Percentiles rank a stretch among this genome's conserved stretches.
phyloP scores from a whole-genome alignment of 2,888 invertebrate species.

The Chrysopilus asiliformis region DNA sequence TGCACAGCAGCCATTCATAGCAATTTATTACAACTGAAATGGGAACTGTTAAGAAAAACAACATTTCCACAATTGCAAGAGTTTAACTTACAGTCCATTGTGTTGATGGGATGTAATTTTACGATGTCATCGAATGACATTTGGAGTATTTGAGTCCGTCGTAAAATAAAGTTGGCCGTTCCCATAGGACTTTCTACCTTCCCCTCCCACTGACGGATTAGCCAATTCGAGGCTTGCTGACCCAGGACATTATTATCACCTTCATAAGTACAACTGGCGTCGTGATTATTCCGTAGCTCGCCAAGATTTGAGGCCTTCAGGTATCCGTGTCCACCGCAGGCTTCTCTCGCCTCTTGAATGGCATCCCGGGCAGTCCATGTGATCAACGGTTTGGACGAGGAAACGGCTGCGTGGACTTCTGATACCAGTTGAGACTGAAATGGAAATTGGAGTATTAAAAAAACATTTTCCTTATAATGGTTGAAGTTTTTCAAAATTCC shows the following conservation, averaged over 20 bases:
- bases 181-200: constrained; percentile 52
- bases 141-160: constrained; percentile 38
- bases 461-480: too few species aligned
- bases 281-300: constrained; percentile 71
- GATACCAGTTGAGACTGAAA: constrained; percentile 36
- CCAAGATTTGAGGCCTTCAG: constrained; percentile 64
- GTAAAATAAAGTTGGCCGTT: constrained; percentile 52
- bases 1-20: constrained; percentile 76
- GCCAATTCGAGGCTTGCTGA: constrained; percentile 83
- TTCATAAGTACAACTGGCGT: constrained; percentile 84
- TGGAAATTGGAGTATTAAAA: too few species aligned
- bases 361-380: constrained; percentile 65
- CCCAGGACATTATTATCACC: constrained; percentile 87
- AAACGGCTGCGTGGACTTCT: constrained; percentile 52
- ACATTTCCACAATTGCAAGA: too few species aligned
- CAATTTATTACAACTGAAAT: constrained; percentile 52
- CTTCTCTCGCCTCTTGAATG: constrained; percentile 72
- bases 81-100: constrained; percentile 27
- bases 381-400: constrained; percentile 50
- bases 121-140: constrained; percentile 18
- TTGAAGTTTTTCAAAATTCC: too few species aligned
- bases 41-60: constrained; percentile 4
- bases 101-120: constrained; percentile 16
- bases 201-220: constrained; percentile 51
- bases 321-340: constrained; percentile 81